Percentiles rank a stretch among this genome's conserved stretches.
Evolutionary conservation across 2,113 vertebrate genomes (phyloP).

Genomic region (Podarcis raffonei): DNA sequence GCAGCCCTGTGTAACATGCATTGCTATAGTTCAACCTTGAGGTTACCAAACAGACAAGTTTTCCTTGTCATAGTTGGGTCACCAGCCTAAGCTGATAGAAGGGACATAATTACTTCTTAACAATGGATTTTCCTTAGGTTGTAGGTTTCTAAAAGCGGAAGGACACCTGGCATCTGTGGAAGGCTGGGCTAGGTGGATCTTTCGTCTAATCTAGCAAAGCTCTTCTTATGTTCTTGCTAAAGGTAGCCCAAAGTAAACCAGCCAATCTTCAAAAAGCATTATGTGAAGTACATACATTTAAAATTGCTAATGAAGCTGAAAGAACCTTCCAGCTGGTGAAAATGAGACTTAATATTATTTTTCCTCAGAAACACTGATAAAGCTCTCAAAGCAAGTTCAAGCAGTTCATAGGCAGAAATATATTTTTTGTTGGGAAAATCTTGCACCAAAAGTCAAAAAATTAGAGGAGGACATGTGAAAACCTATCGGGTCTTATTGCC

Average conservation of each 20-base stretch:
- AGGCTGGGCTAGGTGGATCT: not conserved
- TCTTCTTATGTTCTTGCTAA: not conserved
- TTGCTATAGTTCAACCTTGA: too few species aligned
- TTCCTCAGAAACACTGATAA: not conserved
- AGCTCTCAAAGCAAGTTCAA: not conserved
- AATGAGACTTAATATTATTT: not conserved
- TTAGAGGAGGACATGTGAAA: not conserved
- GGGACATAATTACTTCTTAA: not conserved
- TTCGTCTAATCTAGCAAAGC: not conserved
- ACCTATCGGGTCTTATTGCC: not conserved
- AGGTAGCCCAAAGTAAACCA: not conserved
- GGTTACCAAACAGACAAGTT: too few species aligned
- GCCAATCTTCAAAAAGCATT: not conserved
- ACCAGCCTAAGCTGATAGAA: too few species aligned
- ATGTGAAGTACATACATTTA: not conserved
- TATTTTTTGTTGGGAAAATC: not conserved
- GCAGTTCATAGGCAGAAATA: not conserved
- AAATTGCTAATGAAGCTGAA: not conserved
- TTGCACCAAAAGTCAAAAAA: not conserved
- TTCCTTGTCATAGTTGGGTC: too few species aligned
- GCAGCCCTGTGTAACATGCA: too few species aligned
- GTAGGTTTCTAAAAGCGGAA: not conserved
- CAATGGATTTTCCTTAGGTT: not conserved
- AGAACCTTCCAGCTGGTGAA: not conserved
- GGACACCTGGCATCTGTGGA: not conserved